phyloP scores from a whole-genome alignment of 2,888 invertebrate species.

The Belgica antarctica region DNA sequence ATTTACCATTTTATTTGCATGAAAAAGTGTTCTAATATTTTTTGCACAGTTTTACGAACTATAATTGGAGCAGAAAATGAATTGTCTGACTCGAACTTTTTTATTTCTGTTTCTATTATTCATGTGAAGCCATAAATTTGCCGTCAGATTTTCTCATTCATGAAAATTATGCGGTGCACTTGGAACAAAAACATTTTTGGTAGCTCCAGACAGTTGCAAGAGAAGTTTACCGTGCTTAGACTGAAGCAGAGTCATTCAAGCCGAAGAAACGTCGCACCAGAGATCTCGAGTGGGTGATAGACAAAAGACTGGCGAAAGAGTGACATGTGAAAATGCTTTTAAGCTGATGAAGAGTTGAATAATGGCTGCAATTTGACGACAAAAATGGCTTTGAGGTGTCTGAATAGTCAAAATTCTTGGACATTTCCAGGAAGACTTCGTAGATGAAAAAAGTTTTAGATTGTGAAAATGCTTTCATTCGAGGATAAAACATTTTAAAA shows the following conservation, averaged over 20 bases:
- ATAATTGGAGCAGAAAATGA: conserved; percentile 39
- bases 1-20: not conserved
- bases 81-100: conserved; percentile 9
- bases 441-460: no score
- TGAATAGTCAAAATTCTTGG: no score
- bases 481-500: no score
- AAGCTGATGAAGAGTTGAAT: not conserved
- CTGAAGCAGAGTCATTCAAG: no score
- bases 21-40: not conserved
- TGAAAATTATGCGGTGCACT: conserved; percentile 1
- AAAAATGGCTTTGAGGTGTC: no score
- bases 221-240: no score
- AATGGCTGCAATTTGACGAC: no score
- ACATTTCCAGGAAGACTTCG: no score
- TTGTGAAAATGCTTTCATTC: no score
- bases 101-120: not conserved
- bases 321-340: not conserved
- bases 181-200: not conserved
- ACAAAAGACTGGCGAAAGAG: no score
- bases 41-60: not conserved
- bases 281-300: no score
- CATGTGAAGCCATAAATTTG: not conserved
- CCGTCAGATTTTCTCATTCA: not conserved
- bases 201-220: not conserved
- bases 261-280: not conserved